These are phyloP conservation scores for Platycnemis pennipes DNA, from an alignment of 2,888 invertebrate genomes.

Conservation along the genomic window DNA sequence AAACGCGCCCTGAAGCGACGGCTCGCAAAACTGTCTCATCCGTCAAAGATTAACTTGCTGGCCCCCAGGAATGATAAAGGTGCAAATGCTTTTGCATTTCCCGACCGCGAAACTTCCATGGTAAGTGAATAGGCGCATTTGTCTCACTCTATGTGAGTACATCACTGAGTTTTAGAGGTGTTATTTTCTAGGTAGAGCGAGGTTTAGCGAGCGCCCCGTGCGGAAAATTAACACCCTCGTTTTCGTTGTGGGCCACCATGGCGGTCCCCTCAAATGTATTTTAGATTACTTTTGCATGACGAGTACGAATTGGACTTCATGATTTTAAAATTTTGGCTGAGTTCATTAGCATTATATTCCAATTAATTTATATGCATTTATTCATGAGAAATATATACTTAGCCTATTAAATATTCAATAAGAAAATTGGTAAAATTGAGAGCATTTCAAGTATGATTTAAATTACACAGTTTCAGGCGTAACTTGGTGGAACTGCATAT, in stretches of 20 bases:
- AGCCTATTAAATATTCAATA: no score
- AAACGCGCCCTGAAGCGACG: not conserved
- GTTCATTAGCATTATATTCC: not conserved
- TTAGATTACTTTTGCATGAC: not conserved
- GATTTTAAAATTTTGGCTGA: not conserved
- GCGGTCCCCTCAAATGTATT: not conserved
- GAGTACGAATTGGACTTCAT: not conserved
- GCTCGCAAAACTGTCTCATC: conserved; percentile 38
- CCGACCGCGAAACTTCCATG: not conserved
- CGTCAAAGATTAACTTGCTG: conserved; percentile 39
- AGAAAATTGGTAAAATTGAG: no score
- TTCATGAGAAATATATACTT: no score
- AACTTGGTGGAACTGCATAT: no score
- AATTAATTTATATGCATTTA: no score
- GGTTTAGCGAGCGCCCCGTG: not conserved
- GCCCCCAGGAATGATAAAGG: not conserved
- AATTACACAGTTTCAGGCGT: no score
- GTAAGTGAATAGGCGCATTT: conserved; percentile 28
- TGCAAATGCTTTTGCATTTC: not conserved
- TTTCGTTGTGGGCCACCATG: not conserved
- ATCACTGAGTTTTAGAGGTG: not conserved
- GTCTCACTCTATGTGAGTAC: not conserved
- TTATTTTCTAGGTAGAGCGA: not conserved
- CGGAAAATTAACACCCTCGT: not conserved
- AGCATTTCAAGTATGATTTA: no score